Evolutionary conservation across 2,888 invertebrate species (phyloP).

Genomic region (Ichneumon xanthorius): DNA sequence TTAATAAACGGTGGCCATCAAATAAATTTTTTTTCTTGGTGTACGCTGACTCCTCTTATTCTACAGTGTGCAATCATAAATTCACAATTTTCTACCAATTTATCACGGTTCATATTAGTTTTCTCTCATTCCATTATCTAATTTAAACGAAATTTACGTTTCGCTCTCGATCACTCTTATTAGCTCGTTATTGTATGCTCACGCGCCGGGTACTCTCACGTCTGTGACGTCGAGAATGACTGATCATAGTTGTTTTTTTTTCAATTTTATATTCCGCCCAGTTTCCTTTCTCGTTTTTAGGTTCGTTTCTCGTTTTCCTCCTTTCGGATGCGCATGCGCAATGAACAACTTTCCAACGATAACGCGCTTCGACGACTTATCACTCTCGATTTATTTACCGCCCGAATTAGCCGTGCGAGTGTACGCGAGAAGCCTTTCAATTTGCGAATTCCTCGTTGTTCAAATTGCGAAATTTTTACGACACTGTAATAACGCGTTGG

Average conservation of each 20-base stretch:
- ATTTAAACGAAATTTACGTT: slow-evolving; percentile 26
- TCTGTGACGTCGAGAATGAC: slow-evolving; percentile 12
- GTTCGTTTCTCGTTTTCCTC: slow-evolving; percentile 32
- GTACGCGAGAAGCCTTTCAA: slow-evolving; percentile 14
- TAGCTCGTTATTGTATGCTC: slow-evolving; percentile 15
- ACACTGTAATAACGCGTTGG: background rate
- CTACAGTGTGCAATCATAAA: background rate
- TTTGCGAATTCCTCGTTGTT: background rate
- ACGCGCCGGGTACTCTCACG: slow-evolving; percentile 10
- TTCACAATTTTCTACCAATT: slow-evolving; percentile 8
- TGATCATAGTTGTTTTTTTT: slow-evolving; percentile 3
- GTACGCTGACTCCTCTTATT: background rate
- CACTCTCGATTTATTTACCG: slow-evolving; percentile 25
- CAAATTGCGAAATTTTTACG: slow-evolving; percentile 17
- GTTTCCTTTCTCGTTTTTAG: slow-evolving; percentile 8
- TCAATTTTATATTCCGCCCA: slow-evolving; percentile 30
- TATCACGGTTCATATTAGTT: slow-evolving; percentile 12
- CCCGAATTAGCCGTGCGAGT: background rate
- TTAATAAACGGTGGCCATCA: too few relatives aligned
- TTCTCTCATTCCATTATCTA: slow-evolving; percentile 4
- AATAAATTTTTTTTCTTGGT: too few relatives aligned
- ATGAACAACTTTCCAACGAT: slow-evolving; percentile 38
- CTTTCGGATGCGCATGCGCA: background rate
- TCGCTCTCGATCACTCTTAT: slow-evolving; percentile 36
- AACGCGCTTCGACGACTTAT: slow-evolving; percentile 21